Evolutionary conservation across 2,888 invertebrate genomes (phyloP).

Genomic region (Caradrina clavipalpis): DNA sequence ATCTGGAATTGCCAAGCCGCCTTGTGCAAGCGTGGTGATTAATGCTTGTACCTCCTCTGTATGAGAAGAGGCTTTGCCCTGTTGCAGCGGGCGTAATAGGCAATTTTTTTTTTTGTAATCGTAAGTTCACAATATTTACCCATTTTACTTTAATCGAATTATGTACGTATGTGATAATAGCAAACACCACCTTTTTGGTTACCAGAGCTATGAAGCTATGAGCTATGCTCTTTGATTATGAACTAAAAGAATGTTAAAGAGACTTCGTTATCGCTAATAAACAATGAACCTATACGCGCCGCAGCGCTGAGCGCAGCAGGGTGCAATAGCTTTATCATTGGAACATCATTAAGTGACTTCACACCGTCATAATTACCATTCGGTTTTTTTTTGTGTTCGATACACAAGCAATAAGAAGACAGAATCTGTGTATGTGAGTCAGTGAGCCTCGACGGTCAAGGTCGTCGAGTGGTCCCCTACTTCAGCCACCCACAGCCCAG

Average conservation of each 20-base stretch:
- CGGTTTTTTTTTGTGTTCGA: conserved; percentile 56
- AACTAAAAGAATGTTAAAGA: background rate
- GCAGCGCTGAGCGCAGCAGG: conserved; percentile 18
- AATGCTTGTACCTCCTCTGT: too few relatives aligned
- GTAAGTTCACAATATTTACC: too few relatives aligned
- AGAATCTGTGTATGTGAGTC: conserved; percentile 77
- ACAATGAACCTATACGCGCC: background rate
- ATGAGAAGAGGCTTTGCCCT: too few relatives aligned
- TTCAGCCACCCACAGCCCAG: conserved; percentile 62
- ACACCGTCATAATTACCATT: conserved; percentile 43
- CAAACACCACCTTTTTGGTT: background rate
- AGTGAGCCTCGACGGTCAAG: conserved; percentile 84
- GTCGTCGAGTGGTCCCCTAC: conserved; percentile 76
- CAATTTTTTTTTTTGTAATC: too few relatives aligned
- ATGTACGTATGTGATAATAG: too few relatives aligned
- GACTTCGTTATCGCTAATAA: conserved; percentile 8
- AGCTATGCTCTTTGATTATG: too few relatives aligned
- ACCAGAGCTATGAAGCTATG: too few relatives aligned
- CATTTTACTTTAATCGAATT: too few relatives aligned
- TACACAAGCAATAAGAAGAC: conserved; percentile 53
- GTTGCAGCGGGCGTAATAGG: too few relatives aligned
- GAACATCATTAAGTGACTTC: conserved; percentile 34
- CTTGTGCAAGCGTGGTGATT: too few relatives aligned
- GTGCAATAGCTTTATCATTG: conserved; percentile 39
- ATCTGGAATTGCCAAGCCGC: too few relatives aligned